phyloP scores from a whole-genome alignment of 2,113 vertebrate species.

The Sarotherodon lohbergeri region DNA sequence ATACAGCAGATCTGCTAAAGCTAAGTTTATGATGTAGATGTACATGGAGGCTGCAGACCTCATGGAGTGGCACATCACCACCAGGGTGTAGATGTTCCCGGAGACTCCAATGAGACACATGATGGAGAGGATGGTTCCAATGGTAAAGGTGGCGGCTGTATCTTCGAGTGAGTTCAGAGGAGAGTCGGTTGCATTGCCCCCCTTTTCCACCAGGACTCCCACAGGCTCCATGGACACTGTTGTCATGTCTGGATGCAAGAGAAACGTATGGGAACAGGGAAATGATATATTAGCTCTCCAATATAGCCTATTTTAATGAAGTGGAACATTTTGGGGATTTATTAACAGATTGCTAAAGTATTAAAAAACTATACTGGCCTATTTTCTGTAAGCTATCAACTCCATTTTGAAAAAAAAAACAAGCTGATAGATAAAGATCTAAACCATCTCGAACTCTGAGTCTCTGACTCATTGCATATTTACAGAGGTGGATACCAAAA shows the following conservation, averaged over 20 bases:
- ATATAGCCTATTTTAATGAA: background rate
- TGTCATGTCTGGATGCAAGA: constrained; percentile 56
- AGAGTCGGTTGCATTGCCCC: constrained; percentile 48
- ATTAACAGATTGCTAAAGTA: background rate
- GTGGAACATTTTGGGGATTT: background rate
- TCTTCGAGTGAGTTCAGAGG: constrained; percentile 66
- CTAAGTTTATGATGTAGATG: constrained; percentile 89
- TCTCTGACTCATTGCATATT: background rate
- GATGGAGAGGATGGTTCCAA: constrained; percentile 82
- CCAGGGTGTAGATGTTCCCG: constrained; percentile 87
- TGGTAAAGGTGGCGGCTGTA: constrained; percentile 77
- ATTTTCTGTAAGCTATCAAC: background rate
- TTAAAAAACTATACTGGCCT: background rate
- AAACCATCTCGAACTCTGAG: background rate
- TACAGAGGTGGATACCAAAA: background rate
- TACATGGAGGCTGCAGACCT: constrained; percentile 87
- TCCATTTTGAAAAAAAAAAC: background rate
- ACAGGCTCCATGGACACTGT: constrained; percentile 65
- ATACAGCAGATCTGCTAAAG: constrained; percentile 85
- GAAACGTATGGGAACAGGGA: background rate
- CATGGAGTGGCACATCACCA: constrained; percentile 89
- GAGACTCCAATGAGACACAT: constrained; percentile 85
- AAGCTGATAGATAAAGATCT: background rate
- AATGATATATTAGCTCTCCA: background rate
- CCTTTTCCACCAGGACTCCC: constrained; percentile 56